Conservation (phyloP, 2,888 invertebrate genomes). For the Lumbricus terrestris region DNA sequence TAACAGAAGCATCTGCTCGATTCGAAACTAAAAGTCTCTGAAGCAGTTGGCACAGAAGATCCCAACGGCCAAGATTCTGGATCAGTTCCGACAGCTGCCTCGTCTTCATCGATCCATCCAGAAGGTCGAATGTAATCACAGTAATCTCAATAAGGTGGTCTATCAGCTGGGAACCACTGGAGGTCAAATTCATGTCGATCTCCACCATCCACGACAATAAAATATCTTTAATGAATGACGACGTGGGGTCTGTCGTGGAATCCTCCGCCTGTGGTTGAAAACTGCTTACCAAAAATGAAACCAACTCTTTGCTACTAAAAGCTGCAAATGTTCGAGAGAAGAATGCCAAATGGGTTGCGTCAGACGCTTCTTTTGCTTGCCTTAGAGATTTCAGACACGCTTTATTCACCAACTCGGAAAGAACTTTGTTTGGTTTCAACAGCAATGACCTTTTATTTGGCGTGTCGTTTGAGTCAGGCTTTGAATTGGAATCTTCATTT, state of each 20-base stretch:
- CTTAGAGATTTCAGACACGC: background rate
- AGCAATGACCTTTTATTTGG: background rate
- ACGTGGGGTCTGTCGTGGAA: background rate
- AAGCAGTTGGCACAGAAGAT: background rate
- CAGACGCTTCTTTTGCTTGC: background rate
- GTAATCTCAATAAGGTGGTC: background rate
- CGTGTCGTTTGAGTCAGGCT: background rate
- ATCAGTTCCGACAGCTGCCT: background rate
- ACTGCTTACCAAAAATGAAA: background rate
- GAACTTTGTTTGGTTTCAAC: background rate
- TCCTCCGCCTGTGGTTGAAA: background rate
- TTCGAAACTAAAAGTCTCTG: background rate
- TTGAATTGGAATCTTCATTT: background rate
- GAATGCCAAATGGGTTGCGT: background rate
- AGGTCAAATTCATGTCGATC: background rate
- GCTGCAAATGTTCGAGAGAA: background rate
- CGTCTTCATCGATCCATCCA: background rate
- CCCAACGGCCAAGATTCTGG: background rate
- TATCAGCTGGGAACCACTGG: background rate
- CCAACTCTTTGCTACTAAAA: background rate
- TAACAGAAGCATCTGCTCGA: background rate
- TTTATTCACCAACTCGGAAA: background rate
- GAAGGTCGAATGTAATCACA: background rate
- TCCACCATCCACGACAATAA: background rate
- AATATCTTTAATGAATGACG: background rate